Evolutionary conservation across 2,888 invertebrate species (phyloP), one percentile per base, ranked within the genome.

Genomic region (Hetaerina titia): DNA sequence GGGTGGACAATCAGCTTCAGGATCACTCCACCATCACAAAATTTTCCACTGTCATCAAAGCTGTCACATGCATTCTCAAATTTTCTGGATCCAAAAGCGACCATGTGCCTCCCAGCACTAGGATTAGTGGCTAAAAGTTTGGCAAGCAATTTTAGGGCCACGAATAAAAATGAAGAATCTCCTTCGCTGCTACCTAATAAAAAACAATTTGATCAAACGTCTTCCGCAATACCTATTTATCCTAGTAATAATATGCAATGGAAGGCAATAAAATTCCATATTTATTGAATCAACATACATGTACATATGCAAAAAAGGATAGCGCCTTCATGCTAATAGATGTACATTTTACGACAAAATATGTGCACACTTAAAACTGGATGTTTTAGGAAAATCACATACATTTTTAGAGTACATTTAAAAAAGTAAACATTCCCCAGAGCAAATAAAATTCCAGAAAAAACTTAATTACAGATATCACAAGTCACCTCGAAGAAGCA

Each of bases 111-210:
- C 6, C 56, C 74, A 69, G 92, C 92, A 69, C 31, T 74, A n/a
- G 92, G 92, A 11, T 92, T 92, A 22, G 11, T 57, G 15, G 92
- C 64, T 56, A 92, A 92, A 92, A 92, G 69, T 92, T 92, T 56
- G 11, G 69, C n/a, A 2, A 92, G 92, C 56, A 92, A 8, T n/a
- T 64, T 45, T 13, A 92, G 9, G 22, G 92, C 92, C 22, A 56
- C 22, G n/a, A 92, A 56, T 22, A 92, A 69, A 15, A 92, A 92
- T 56, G 13, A 45, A 45, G n/a, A 56, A 22, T 92, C 92, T n/a
- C 69, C 69, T 56, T 74, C 69, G 2, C 45, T 56, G n/a, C 11
- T 15, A 69, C n/a, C 92, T 92, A 7, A 19, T n/a, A 89, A 89
- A 8, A n/a, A 89, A 57, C 9, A 45, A 45, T 45, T 45, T 2